Base-by-base conservation (phyloP, 2,888 invertebrate genomes). In the Charanyca ferruginea region DNA sequence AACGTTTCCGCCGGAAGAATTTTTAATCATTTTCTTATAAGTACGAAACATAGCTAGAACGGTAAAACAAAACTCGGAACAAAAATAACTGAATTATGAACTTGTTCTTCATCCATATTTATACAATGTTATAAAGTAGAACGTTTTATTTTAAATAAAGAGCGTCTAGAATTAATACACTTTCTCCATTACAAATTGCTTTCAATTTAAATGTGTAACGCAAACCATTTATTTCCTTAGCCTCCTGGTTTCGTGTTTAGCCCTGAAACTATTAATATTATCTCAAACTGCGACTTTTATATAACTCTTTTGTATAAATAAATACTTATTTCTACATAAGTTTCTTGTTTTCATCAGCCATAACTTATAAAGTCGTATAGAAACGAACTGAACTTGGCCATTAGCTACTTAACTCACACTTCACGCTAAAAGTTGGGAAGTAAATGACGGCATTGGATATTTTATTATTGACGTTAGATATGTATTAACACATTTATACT, bases 1-100 rank as follows among this genome's bases (percentile, higher is more conserved):
- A 53, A 73, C 73, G 49, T 73, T 69, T 65, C 64, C 68, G 48
- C 41, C n/a, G 38, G 42, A 79, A 79, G 76, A 76, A 73, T 73
- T 76, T 66, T 73, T 73, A 76, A 78, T 79, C 66, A 66, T 75
- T 76, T 78, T 79, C 61, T 66, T 76, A 41, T 61, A 73, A 66
- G 42, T 65, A 65, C 41, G 16, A 65, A 63, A 63, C 25, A 63
- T 55, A 72, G 77, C 64, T 76, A 47, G 48, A 58, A 45, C 41
- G 32, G 41, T 55, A 45, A 45, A 65, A 62, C 45, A 48, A 60
- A 71, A 67, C 53, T 66, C n/a, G 25, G 45, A 66, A 64, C 57
- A 59, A 59, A 66, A 70, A 66, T 74, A 64, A 68, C 73, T 57
- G 54, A 68, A 68, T 77, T 77, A 76, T 61, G 25, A 68, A 73